Evolutionary conservation across 2,888 invertebrate genomes (phyloP).

Genomic region (Tipula lateralis): DNA sequence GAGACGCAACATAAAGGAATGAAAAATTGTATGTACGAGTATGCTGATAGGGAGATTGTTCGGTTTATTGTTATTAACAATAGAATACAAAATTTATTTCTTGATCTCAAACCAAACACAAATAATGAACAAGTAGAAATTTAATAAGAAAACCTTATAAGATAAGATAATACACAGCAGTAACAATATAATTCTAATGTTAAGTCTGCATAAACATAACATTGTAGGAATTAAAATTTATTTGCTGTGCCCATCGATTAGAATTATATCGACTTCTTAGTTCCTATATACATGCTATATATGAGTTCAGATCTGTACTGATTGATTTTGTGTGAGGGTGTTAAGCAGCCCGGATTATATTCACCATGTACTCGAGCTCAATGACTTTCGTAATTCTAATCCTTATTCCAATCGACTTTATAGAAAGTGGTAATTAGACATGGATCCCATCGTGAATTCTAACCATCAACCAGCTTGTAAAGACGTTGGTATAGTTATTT

Average conservation of each 20-base stretch:
- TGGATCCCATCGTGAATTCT: too few relatives aligned
- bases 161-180: background rate
- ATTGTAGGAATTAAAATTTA: background rate
- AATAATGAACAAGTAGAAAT: background rate
- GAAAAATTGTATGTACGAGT: background rate
- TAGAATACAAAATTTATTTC: background rate
- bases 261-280: background rate
- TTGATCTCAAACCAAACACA: background rate
- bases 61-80: background rate
- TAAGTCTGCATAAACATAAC: background rate
- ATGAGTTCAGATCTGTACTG: background rate
- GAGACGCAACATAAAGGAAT: background rate
- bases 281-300: background rate
- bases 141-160: background rate
- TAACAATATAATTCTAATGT: background rate
- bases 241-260: background rate
- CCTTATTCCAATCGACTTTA: too few relatives aligned
- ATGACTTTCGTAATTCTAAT: too few relatives aligned
- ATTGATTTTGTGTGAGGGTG: background rate
- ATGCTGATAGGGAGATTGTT: background rate
- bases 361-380: too few relatives aligned
- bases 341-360: background rate
- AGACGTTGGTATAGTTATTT: too few relatives aligned
- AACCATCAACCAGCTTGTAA: too few relatives aligned
- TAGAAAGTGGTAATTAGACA: too few relatives aligned